Base-by-base conservation (phyloP, 2,888 invertebrate genomes). In the Apodemia zela region DNA sequence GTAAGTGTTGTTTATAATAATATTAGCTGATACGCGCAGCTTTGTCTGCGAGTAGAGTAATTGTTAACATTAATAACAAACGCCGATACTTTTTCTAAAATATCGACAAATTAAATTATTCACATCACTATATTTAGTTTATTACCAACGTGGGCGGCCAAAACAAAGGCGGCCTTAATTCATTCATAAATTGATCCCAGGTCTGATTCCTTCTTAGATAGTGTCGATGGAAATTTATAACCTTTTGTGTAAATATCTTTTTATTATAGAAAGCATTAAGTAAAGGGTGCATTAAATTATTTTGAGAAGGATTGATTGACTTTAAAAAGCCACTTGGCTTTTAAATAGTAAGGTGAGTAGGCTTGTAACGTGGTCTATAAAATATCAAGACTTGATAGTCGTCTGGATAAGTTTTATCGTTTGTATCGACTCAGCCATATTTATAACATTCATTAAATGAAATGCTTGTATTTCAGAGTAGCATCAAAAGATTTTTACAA, bases 91-190 rank as follows among this genome's bases (percentile, higher is more conserved):
- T 6, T 42, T n/a, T 42, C 15, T 15, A 15, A 42, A 42, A 42
- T 11, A 42, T 42, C 42, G 42, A 42, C n/a, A 3, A 15, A 33
- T 33, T 1, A 33, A 33, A n/a, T 42, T 11, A 38, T n/a, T 5
- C 3, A 15, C 42, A 42, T 42, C 42, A 15, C 42, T 42, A 42
- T n/a, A 6, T n/a, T 42, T 42, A 42, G 42, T 73, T 68, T 70
- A 69, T 65, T 65, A 64, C 65, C 71, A 63, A 69, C 73, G 73
- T 74, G 75, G 73, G 74, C 73, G 75, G 73, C 70, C 73, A 60
- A 73, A 72, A 75, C 75, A 75, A 75, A 75, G 70, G 74, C 66
- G 64, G 58, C 69, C 62, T 71, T 73, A 49, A 71, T 73, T 73
- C 72, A 71, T 73, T 74, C 74, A 74, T 72, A 74, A 74, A 70